Percentiles rank a stretch among this genome's conserved stretches.
These are phyloP conservation scores for Rhinolophus ferrumequinum DNA, from an alignment of 2,113 vertebrate genomes.

Conservation along the genomic window DNA sequence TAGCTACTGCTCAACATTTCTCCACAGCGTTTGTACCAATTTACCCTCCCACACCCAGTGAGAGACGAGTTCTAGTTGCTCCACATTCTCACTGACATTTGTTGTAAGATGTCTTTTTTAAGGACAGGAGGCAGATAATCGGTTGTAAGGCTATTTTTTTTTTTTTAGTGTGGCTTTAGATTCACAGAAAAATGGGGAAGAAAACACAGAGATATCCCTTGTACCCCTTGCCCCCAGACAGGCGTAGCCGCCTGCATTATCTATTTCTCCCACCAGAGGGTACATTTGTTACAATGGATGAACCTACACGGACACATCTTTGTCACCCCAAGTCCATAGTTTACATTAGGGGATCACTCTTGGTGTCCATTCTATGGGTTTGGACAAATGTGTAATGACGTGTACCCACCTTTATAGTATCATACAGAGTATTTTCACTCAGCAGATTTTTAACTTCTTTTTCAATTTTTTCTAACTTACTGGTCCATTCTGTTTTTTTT, in stretches of 20 bases:
- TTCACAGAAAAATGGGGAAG: not conserved
- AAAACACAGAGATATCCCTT: not conserved
- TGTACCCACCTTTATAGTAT: too few species aligned
- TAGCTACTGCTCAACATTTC: too few species aligned
- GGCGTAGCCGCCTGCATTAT: not conserved
- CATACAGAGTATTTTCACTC: not conserved
- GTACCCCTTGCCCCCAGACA: not conserved
- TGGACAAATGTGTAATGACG: not conserved
- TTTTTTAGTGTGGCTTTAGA: not conserved
- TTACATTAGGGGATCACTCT: not conserved
- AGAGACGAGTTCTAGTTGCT: not conserved
- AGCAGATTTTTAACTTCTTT: not conserved
- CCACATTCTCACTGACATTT: not conserved
- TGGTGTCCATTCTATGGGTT: not conserved
- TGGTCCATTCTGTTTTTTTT: not conserved
- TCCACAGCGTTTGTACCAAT: not conserved
- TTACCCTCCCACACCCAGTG: not conserved
- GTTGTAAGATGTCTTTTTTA: not conserved
- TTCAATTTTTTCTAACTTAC: not conserved
- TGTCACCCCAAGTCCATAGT: not conserved
- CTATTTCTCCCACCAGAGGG: not conserved
- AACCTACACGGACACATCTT: not conserved
- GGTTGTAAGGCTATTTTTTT: too few species aligned
- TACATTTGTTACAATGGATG: not conserved
- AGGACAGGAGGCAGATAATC: not conserved